Percentiles rank a stretch among this genome's conserved stretches.
These are phyloP conservation scores for Diorhabda elongata DNA, from an alignment of 1,140 invertebrate species.

Conservation along the genomic window DNA sequence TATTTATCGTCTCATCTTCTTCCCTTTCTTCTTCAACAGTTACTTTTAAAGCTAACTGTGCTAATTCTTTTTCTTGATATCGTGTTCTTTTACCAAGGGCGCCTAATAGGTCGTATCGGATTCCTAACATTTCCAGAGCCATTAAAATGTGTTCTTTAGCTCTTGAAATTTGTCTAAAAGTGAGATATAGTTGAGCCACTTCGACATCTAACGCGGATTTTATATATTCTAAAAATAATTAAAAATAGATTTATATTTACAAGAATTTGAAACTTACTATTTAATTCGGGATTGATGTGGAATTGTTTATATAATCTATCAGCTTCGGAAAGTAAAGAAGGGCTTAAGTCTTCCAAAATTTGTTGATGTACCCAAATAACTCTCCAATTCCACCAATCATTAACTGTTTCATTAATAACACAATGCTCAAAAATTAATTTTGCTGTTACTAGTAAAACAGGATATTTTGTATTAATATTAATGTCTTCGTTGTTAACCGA, in stretches of 20 bases:
- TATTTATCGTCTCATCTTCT: background rate
- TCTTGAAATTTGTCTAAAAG: slow-evolving; percentile 67
- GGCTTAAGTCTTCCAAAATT: slow-evolving; percentile 67
- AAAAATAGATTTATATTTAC: background rate
- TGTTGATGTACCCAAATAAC: slow-evolving; percentile 68
- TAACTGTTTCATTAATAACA: slow-evolving; percentile 32
- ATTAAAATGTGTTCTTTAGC: slow-evolving; percentile 63
- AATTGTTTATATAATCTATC: slow-evolving; percentile 53
- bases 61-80: slow-evolving; percentile 74
- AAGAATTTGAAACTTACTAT: slow-evolving; percentile 24
- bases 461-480: slow-evolving; percentile 59
- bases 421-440: slow-evolving; percentile 59
- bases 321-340: slow-evolving; percentile 58
- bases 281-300: slow-evolving; percentile 39
- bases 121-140: slow-evolving; percentile 57
- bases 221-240: slow-evolving; percentile 46
- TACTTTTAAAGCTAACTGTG: slow-evolving; percentile 75
- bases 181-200: slow-evolving; percentile 66
- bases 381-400: slow-evolving; percentile 72
- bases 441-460: slow-evolving; percentile 61
- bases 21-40: slow-evolving; percentile 36
- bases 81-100: slow-evolving; percentile 84
- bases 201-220: slow-evolving; percentile 70
- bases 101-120: slow-evolving; percentile 65
- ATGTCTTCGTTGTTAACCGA: slow-evolving; percentile 59